phyloP scores from a whole-genome alignment of 2,113 vertebrate species.

The Suricata suricatta region DNA sequence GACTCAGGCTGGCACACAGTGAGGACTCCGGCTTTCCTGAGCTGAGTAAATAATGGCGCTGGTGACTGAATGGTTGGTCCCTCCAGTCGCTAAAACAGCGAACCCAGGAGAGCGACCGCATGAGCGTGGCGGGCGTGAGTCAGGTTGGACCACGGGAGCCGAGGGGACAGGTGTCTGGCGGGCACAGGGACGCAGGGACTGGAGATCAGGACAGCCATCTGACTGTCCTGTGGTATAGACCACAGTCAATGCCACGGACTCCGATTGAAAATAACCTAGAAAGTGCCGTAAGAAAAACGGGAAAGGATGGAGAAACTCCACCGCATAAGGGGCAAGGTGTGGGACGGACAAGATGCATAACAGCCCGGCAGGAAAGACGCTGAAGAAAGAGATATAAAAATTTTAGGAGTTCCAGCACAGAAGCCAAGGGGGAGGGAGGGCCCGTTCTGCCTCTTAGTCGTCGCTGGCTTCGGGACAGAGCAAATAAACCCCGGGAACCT shows the following conservation, averaged over 20 bases:
- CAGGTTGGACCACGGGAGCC: neutral
- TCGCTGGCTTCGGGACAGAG: slow-evolving; percentile 16
- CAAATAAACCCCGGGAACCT: slow-evolving; percentile 34
- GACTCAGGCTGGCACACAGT: fast-evolving
- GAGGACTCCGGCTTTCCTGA: neutral
- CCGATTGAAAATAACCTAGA: neutral
- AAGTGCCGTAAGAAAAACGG: neutral
- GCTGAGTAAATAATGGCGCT: neutral
- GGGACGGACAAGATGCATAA: neutral
- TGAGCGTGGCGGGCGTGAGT: neutral
- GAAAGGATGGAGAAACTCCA: neutral
- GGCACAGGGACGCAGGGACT: neutral
- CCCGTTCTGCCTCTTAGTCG: neutral
- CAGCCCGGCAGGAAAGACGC: neutral
- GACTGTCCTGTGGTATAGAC: neutral
- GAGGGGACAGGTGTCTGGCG: fast-evolving
- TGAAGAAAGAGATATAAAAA: neutral
- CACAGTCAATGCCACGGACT: neutral
- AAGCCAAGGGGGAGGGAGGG: slow-evolving; percentile 43
- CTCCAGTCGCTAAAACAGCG: neutral
- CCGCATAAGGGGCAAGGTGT: neutral
- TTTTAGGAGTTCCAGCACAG: slow-evolving; percentile 30
- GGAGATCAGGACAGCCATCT: neutral
- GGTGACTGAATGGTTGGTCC: too few relatives aligned
- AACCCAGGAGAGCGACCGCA: neutral